Percentiles rank a stretch among this genome's conserved stretches.
Evolutionary conservation across 2,113 vertebrate species (phyloP).

Genomic region (Neotoma lepida): DNA sequence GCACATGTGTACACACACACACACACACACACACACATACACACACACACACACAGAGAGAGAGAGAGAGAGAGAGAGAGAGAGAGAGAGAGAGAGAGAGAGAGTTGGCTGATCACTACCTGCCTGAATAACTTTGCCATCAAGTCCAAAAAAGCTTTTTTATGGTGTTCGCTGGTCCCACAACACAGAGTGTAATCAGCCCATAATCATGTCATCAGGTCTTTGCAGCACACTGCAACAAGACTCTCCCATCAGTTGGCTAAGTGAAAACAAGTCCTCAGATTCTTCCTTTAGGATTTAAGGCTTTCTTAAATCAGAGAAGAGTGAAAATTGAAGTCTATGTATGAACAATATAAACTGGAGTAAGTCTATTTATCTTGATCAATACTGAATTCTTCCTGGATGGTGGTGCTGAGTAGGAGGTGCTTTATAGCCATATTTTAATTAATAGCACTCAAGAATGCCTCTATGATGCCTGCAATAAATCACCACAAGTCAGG

Average conservation of each 20-base stretch:
- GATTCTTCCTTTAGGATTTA: not conserved
- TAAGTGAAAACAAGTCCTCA: not conserved
- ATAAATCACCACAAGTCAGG: not conserved
- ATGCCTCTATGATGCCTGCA: not conserved
- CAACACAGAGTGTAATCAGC: not conserved
- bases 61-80: not conserved
- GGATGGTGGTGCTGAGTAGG: not conserved
- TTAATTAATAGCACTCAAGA: slow-evolving; percentile 9
- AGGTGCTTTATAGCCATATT: not conserved
- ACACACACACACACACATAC: not conserved
- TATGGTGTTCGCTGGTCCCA: not conserved
- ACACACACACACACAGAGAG: not conserved
- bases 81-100: not conserved
- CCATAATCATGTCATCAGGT: not conserved
- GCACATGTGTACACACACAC: not conserved
- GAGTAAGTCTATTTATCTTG: not conserved
- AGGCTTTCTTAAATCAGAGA: not conserved
- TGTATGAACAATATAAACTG: not conserved
- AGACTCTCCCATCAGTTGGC: slow-evolving; percentile 26
- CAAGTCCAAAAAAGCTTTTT: not conserved
- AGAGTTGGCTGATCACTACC: not conserved
- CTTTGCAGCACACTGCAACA: not conserved
- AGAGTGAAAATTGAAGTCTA: not conserved
- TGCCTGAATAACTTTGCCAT: not conserved
- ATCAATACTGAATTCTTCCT: not conserved